Base-by-base conservation (phyloP, 2,113 vertebrate genomes). In the Ochotona princeps region DNA sequence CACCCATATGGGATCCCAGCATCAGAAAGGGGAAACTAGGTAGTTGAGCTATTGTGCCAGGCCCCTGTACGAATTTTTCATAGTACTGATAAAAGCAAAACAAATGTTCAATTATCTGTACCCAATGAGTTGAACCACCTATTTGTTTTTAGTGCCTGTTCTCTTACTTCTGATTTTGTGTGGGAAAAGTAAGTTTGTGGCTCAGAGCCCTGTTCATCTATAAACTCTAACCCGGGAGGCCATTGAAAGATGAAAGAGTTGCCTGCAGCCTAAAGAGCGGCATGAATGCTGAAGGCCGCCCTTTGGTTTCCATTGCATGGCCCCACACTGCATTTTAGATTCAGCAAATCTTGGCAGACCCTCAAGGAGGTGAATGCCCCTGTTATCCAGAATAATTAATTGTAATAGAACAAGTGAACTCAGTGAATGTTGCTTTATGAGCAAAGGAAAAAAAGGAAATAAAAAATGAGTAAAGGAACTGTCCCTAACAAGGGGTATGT, bases 361-460 rank as follows among this genome's bases (percentile, higher is more conserved):
- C 60, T 91, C 0, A 4, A 94, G 69, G 57, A 95, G 67, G 44
- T 54, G 12, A 75, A 47, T 69, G 18, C 17, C 61, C 70, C 49
- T 89, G 49, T 91, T 96, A 94, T 94, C 87, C 49, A 85, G 57
- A 93, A 87, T 82, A 91, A 82, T 7, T 26, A 89, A 84, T 83
- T 57, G 30, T 35, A 26, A 30, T 65, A 63, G 32, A 76, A 87
- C 89, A 89, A 73, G 30, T 61, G 65, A 74, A 49, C n/a, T 87
- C 30, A 32, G 38, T 32, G 49, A 81, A 8, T 49, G 30, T 60
- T 90, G 32, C 25, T 70, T 0, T 21, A 61, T 30, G 18, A 69
- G 17, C 23, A 5, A 80, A 35, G 4, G 51, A 14, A 11, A 8
- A 13, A 83, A 82, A 79, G 32, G 51, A 57, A 57, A 57, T 12